A percentile compares a stretch with the other conserved stretches of the same genome.
phyloP scores from a whole-genome alignment of 2,888 invertebrate genomes.

The Rugalucina vietnamica region DNA sequence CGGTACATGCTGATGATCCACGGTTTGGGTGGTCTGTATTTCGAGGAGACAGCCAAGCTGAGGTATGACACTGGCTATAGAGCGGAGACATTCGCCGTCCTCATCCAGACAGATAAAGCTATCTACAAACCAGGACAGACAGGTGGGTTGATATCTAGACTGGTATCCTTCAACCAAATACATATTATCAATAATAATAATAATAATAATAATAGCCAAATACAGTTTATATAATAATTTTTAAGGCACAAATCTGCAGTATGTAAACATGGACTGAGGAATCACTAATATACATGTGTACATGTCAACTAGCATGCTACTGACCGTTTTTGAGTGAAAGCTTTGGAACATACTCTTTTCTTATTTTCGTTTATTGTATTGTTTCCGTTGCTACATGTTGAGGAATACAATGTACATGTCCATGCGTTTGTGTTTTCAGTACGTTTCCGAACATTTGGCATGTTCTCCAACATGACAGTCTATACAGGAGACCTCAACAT shows the following conservation, averaged over 20 bases:
- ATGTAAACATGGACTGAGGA: no score
- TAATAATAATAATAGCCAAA: no score
- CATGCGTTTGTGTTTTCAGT: constrained; percentile 38
- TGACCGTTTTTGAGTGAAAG: no score
- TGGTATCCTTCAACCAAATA: background rate
- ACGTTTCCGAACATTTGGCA: constrained; percentile 50
- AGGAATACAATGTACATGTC: background rate
- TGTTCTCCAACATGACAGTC: constrained; percentile 51
- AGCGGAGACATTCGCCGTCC: constrained; percentile 53
- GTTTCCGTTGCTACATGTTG: no score
- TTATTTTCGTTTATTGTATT: no score
- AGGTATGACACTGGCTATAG: constrained; percentile 28
- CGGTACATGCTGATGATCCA: constrained; percentile 48
- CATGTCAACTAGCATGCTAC: no score
- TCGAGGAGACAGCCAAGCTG: constrained; percentile 41
- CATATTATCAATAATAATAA: no score
- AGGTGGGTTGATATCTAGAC: constrained; percentile 48
- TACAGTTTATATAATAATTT: no score
- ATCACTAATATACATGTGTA: no score
- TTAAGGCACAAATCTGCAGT: no score
- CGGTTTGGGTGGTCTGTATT: constrained; percentile 50
- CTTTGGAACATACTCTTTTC: no score
- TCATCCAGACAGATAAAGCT: constrained; percentile 69
- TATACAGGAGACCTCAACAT: constrained; percentile 48
- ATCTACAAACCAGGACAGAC: constrained; percentile 73